Base-by-base conservation (phyloP, 2,113 vertebrate genomes). In the Lophochroa leadbeateri region DNA sequence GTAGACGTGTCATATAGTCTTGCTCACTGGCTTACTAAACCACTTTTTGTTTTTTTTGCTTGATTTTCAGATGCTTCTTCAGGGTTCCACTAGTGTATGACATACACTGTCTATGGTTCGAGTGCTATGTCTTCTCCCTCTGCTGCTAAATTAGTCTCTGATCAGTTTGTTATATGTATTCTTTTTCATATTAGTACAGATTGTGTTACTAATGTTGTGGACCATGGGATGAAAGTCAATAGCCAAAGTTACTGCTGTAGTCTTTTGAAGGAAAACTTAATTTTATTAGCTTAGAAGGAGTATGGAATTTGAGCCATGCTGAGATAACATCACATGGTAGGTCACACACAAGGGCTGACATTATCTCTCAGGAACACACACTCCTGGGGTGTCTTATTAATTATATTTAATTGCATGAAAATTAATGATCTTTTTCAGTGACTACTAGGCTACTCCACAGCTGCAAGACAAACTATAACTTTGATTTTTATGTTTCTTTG, bases 381-480 rank as follows among this genome's bases (percentile, higher is more conserved):
- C 86, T 97, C 89, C 92, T 86, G 69, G 77, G 61, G 72, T 92
- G 64, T 92, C 88, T 90, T 98, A 98, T 97, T 98, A 98, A 98
- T 98, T 97, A 97, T 96, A 95, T 92, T 97, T 98, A 98, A 98
- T 98, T 98, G 96, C 95, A 92, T 85, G 94, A 96, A 97, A 97
- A 97, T 98, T 97, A 97, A 97, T 97, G 91, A 97, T 95, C 86
- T 96, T 95, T 98, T 98, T 92, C 93, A 94, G 91, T 91, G 90
- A 91, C 91, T 97, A 85, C 65, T 93, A 72, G 75, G 64, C 70
- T 96, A 84, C 91, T 97, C 92, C 92, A 88, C 68, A 97, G 90
- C 96, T 97, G 90, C 9, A 31, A 97, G 96, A 95, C 86, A 95
- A 96, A 90, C 55, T 80, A 20, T 75, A 41, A 95, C 71, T 95